These are phyloP conservation scores for Pyrrhosoma nymphula DNA, from an alignment of 2,888 invertebrate genomes.

Conservation along the genomic window DNA sequence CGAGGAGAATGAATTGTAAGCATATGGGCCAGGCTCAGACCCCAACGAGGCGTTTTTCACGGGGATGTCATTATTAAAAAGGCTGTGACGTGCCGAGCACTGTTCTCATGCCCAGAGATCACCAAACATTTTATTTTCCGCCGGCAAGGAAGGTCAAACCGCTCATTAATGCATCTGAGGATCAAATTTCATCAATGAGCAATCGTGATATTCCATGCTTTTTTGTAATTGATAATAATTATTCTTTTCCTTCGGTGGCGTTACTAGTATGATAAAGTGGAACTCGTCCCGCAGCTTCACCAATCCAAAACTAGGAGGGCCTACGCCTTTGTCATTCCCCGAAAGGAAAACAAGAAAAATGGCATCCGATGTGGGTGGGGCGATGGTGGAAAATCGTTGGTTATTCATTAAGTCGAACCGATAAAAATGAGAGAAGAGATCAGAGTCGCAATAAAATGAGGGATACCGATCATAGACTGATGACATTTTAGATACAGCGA, in stretches of 20 bases:
- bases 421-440: background rate
- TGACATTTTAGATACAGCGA: background rate
- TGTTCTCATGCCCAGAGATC: background rate
- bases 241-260: background rate
- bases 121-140: background rate
- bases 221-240: background rate
- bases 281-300: background rate
- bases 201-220: too few species aligned
- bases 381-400: background rate
- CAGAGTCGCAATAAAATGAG: background rate
- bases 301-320: background rate
- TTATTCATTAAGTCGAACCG: too few species aligned
- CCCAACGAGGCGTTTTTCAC: background rate
- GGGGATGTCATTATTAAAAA: background rate
- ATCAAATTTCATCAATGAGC: background rate
- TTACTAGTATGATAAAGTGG: background rate
- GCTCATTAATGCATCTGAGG: background rate
- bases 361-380: background rate
- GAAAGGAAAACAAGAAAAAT: background rate
- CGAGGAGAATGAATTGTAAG: too few species aligned
- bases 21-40: too few species aligned
- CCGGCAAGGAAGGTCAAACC: background rate
- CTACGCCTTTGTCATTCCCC: background rate
- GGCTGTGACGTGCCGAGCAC: background rate
- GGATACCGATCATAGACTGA: background rate